Evolutionary conservation across 2,888 invertebrate genomes (phyloP), one percentile per base, ranked within the genome.

Genomic region (Dryocosmus kuriphilus): DNA sequence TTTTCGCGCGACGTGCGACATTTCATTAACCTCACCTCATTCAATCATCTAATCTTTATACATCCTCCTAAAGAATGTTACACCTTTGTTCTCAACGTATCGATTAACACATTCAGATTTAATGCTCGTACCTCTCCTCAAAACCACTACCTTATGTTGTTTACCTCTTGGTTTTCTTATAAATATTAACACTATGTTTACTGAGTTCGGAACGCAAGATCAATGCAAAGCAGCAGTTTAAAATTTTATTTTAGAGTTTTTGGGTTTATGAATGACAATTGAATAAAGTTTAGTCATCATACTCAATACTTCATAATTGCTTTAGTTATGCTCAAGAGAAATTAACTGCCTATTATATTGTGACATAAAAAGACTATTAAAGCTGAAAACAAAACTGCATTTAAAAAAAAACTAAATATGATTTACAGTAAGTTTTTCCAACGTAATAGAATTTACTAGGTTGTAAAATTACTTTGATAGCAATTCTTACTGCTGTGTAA

Each of bases 161-260:
- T 88, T 89, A 88, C 90, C 90, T 90, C 90, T 90, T 90, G 90
- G 90, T 90, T 90, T 90, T 90, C 89, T 89, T 85, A 84, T 83
- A 46, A 85, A 85, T 81, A 88, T 89, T 88, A 88, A 89, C 89
- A 89, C 81, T 80, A 74, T 77, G 78, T 30, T 51, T 60, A 60
- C 61, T 75, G 73, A 80, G 81, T 79, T 85, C 79, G 80, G 79
- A 79, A 55, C 76, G 24, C 38, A 19, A 51, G 30, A 30, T 30
- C 30, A 51, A 55, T 55, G 55, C 55, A 55, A 55, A 55, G 22
- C 55, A 55, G 55, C 55, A 11, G 41, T 16, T 41, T 16, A 41
- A 11, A 41, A 41, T 41, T 41, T 41, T 16, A 1, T 41, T 41
- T 16, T 16, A 41, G 11, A 41, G 5, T 41, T 6, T 5, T 41